Conservation (phyloP, 2,797 vertebrate genomes). For the Sebastolobus alascanus region DNA sequence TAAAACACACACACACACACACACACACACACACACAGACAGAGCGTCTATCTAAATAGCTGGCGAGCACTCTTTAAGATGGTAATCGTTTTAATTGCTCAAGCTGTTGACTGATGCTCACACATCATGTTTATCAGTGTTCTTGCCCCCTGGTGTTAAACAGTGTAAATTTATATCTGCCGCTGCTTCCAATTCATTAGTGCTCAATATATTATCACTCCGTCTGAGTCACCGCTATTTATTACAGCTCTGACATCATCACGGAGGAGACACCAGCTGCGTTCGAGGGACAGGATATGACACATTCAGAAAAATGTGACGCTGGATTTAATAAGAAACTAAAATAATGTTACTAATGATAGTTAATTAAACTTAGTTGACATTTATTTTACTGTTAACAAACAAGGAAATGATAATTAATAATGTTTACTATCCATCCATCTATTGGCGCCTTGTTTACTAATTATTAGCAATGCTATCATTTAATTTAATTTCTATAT, state of each 20-base stretch:
- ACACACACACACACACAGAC: slow-evolving; percentile 9
- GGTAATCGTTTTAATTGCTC: slow-evolving; percentile 66
- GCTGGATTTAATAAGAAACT: fast-evolving
- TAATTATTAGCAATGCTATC: no score
- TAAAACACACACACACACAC: slow-evolving; percentile 19
- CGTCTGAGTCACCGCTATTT: not conserved
- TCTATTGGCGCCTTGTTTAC: no score
- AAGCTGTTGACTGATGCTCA: slow-evolving; percentile 56
- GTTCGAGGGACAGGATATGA: not conserved
- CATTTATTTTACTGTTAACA: no score
- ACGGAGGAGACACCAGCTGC: not conserved
- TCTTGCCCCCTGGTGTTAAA: slow-evolving; percentile 37
- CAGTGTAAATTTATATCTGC: slow-evolving; percentile 31
- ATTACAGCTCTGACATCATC: slow-evolving; percentile 12
- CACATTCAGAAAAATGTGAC: not conserved
- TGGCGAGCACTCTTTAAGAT: slow-evolving; percentile 53
- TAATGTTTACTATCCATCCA: no score
- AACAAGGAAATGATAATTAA: no score
- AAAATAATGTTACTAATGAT: no score
- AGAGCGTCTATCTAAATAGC: slow-evolving; percentile 34
- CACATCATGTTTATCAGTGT: slow-evolving; percentile 51
- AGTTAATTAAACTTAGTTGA: no score
- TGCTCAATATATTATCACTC: slow-evolving; percentile 20
- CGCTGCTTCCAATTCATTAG: slow-evolving; percentile 55
- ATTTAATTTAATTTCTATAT: no score